Evolutionary conservation across 2,888 invertebrate genomes (phyloP).

Genomic region (Scaptomyza polygonia): DNA sequence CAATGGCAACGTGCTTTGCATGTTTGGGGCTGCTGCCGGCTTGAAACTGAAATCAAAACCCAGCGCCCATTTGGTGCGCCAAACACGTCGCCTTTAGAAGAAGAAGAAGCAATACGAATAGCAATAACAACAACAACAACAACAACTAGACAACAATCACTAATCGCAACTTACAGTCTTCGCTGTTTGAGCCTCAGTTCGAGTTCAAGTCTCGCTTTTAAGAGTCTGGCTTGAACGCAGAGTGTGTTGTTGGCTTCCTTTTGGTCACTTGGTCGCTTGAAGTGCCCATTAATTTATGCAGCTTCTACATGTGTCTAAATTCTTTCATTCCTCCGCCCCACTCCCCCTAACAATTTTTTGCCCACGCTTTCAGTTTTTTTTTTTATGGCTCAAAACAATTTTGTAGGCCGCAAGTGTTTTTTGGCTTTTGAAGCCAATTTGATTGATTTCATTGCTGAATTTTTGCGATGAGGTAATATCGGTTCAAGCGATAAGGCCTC

Average conservation of each 20-base stretch:
- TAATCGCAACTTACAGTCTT: slow-evolving; percentile 23
- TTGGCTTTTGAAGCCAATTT: slow-evolving; percentile 22
- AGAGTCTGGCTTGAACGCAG: slow-evolving; percentile 29
- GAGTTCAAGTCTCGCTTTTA: slow-evolving; percentile 11
- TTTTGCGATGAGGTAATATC: slow-evolving; percentile 55
- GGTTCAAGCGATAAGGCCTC: slow-evolving; percentile 33
- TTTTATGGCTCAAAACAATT: slow-evolving; percentile 23
- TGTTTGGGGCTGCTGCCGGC: slow-evolving; percentile 27
- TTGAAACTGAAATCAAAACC: slow-evolving; percentile 48
- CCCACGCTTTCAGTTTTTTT: slow-evolving; percentile 31
- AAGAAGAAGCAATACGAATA: not conserved
- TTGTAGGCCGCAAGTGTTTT: slow-evolving; percentile 29
- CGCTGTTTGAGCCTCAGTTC: slow-evolving; percentile 18
- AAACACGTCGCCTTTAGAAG: slow-evolving; percentile 63
- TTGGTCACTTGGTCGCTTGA: slow-evolving; percentile 17
- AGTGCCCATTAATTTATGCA: slow-evolving; percentile 65
- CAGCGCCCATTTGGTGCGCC: slow-evolving; percentile 68
- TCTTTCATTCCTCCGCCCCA: not conserved
- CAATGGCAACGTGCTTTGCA: slow-evolving; percentile 64
- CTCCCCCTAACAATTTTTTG: slow-evolving; percentile 23
- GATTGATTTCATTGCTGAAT: slow-evolving; percentile 39
- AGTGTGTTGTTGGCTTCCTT: slow-evolving; percentile 45
- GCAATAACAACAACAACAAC: not conserved
- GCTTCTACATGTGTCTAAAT: slow-evolving; percentile 35
- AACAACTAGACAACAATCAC: slow-evolving; percentile 21